A percentile compares a stretch with the other conserved stretches of the same genome.
phyloP scores from a whole-genome alignment of 2,113 vertebrate species.

The Pluvianellus socialis region DNA sequence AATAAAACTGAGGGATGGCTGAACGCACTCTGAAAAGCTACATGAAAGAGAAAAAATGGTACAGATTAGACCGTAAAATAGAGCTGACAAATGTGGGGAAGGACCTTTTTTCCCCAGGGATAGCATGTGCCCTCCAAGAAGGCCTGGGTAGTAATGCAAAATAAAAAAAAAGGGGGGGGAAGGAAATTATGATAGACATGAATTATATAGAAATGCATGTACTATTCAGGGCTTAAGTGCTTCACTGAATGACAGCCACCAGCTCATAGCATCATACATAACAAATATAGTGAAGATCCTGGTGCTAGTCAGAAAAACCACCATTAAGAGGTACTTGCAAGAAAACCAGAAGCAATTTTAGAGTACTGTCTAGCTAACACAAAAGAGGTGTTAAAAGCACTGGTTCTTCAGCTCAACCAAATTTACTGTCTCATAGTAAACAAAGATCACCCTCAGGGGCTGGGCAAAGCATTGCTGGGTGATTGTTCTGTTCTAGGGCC shows the following conservation, averaged over 20 bases:
- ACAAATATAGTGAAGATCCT: not conserved
- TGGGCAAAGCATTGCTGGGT: not conserved
- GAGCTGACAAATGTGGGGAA: not conserved
- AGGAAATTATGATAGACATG: not conserved
- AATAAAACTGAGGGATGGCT: not conserved
- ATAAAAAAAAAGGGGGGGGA: no score
- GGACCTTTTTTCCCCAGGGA: not conserved
- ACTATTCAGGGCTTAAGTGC: not conserved
- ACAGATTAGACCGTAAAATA: not conserved
- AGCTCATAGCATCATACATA: not conserved
- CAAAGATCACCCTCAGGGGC: not conserved
- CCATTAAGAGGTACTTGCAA: not conserved
- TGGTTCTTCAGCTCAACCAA: not conserved
- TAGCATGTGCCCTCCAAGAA: not conserved
- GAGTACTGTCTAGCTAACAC: not conserved
- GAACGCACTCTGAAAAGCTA: not conserved
- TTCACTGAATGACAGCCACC: not conserved
- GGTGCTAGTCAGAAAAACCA: not conserved
- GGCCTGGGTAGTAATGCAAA: rapidly evolving
- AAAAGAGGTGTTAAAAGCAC: not conserved
- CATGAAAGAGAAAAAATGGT: not conserved
- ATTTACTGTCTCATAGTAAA: not conserved
- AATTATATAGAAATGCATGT: not conserved
- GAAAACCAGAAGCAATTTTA: not conserved
- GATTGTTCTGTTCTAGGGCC: not conserved